Base-by-base conservation (phyloP, 2,113 vertebrate genomes). In the Aleadryas rufinucha region DNA sequence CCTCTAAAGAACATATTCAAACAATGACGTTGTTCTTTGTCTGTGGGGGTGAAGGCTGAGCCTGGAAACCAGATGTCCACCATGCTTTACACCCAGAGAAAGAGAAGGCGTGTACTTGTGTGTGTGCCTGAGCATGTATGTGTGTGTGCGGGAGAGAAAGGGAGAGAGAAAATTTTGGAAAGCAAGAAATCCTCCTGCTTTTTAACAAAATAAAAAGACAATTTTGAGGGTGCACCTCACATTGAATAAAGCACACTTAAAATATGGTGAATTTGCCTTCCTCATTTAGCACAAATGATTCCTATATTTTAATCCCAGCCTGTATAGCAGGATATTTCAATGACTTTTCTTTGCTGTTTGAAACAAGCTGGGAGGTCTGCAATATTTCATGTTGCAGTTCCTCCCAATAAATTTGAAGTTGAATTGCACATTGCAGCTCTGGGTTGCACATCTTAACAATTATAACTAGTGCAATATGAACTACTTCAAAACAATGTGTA, bases 11-110 rank as follows among this genome's bases (percentile, higher is more conserved):
- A 75, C 56, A 66, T 50, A 88, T 74, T 86, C 87, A 90, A 91
- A 87, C 66, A 91, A 79, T 79, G 69, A 50, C 78, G 16, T 71
- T 95, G 78, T 60, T 96, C 61, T 87, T 27, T 71, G 66, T 53
- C 72, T 89, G 76, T 79, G 39, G 57, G 54, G 45, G 31, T 70
- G 75, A 87, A 91, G 68, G 24, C 30, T 68, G 63, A 96, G 74
- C 90, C 94, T 96, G 92, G 89, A 57, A 88, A 85, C 86, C 81
- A 96, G 94, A 96, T 94, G 89, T 93, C 80, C 50, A 53, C 50
- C 60, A 45, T 57, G 68, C n/a, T 93, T 87, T 79, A 59, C 13
- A 4, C 53, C 41, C 84, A 57, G 65, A 78, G 60, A 54, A 57
- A 53, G 37, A 83, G 59, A 89, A 91, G 16, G 8, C 3, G 0